Evolutionary conservation across 1,140 invertebrate genomes (phyloP), one percentile per base, ranked within the genome.

Genomic region (Melitaea cinxia): DNA sequence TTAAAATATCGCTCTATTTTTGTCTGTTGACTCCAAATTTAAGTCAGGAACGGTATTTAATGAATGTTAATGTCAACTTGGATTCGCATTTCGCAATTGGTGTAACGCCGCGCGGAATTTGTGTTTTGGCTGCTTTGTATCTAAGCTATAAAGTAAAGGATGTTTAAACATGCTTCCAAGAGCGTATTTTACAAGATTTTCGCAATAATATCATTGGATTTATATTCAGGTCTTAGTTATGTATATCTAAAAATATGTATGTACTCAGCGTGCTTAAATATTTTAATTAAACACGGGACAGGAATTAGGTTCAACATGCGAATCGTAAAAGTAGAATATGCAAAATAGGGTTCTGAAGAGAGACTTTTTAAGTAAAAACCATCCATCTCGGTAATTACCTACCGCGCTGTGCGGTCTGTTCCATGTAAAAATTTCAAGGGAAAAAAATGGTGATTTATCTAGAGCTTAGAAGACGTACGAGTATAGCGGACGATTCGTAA

Each of bases 1-100:
- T 76, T 89, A 89, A 91, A 88, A 82, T 87, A 91, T 89, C 65
- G 85, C 88, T 88, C 80, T 89, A 89, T 89, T 88, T 88, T 91
- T 91, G 86, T 88, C 80, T 77, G 82, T 79, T 77, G 75, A 79
- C 77, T 82, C 70, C 79, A 83, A 82, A 85, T 86, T 88, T 90
- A 82, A 83, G 70, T 68, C 63, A 73, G 69, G 77, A 76, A 85
- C 70, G 77, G 82, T 88, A 85, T 89, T 88, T 89, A 87, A 85
- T 86, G 81, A 85, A 89, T 85, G 81, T 86, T 88, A 86, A 87
- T 88, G 84, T 80, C 69, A 78, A 79, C 68, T 81, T 76, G 75
- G 74, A 78, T 85, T 81, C 73, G 78, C 69, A 72, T 67, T 76
- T 77, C 70, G 73, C 73, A 79, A 83, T 81, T 87, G 80, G 78